Evolutionary conservation across 2,113 vertebrate species (phyloP).

Genomic region (Oncorhynchus clarkii): DNA sequence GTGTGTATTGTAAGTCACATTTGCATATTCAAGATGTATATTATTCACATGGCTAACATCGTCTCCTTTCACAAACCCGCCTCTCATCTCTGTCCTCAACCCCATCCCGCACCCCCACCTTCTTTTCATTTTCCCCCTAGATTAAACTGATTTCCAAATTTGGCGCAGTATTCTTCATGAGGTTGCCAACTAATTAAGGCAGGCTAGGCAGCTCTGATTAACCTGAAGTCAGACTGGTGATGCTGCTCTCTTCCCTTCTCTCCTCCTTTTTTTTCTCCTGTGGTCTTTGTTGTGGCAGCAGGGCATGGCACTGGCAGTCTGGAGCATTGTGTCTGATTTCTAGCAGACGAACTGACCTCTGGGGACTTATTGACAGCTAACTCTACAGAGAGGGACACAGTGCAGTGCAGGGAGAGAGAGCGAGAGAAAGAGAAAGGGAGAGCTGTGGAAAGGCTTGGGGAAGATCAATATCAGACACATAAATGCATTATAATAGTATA

Average conservation of each 20-base stretch:
- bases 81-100: constrained; percentile 63
- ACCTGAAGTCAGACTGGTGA: constrained; percentile 70
- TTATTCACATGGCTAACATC: constrained; percentile 73
- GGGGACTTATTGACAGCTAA: constrained; percentile 98
- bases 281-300: constrained; percentile 77
- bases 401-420: constrained; percentile 31
- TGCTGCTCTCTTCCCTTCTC: constrained; percentile 42
- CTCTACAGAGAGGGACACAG: constrained; percentile 79
- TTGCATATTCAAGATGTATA: constrained; percentile 78
- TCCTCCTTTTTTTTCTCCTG: background rate
- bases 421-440: constrained; percentile 38
- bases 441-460: constrained; percentile 73
- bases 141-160: constrained; percentile 77
- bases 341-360: constrained; percentile 98
- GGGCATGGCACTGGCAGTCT: constrained; percentile 91
- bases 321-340: constrained; percentile 99
- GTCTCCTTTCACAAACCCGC: constrained; percentile 66
- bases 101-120: constrained; percentile 54
- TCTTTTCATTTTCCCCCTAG: constrained; percentile 46
- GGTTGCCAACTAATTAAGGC: constrained; percentile 90
- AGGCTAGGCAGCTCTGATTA: constrained; percentile 83
- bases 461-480: constrained; percentile 36
- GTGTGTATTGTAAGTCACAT: constrained; percentile 62
- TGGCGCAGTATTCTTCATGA: constrained; percentile 65
- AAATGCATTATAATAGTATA: constrained; percentile 60